A percentile compares a stretch with the other conserved stretches of the same genome.
These are phyloP conservation scores for Helarctos malayanus DNA, from an alignment of 2,797 vertebrate species.

Conservation along the genomic window DNA sequence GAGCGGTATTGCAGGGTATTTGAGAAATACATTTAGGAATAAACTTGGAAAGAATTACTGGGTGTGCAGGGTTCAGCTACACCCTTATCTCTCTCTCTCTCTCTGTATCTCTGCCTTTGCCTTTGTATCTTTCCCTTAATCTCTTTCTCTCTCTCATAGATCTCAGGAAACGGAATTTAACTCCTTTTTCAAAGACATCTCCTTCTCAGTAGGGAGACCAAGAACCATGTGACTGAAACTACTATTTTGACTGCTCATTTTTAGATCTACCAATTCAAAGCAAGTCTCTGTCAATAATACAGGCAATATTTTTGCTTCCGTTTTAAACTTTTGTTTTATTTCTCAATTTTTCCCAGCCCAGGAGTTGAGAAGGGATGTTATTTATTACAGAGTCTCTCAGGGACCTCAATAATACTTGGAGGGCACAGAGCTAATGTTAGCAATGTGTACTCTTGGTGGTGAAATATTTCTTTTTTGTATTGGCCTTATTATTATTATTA, in stretches of 20 bases:
- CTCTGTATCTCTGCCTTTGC: neutral
- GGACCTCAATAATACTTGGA: neutral
- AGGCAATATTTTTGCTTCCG: neutral
- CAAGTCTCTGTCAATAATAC: neutral
- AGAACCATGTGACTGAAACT: neutral
- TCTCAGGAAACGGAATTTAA: neutral
- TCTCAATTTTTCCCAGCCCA: neutral
- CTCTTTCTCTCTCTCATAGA: neutral
- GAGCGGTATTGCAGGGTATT: neutral
- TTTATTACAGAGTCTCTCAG: neutral
- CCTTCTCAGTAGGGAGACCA: neutral
- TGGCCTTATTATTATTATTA: neutral
- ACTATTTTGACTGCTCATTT: neutral
- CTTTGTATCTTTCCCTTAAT: neutral
- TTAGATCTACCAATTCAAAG: constrained; percentile 19
- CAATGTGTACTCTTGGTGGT: neutral
- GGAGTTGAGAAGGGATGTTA: neutral
- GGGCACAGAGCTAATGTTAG: neutral
- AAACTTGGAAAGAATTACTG: neutral
- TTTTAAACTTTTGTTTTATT: constrained; percentile 8
- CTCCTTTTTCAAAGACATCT: neutral
- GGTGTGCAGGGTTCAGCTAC: neutral
- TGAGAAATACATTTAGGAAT: neutral
- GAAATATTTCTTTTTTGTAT: neutral
- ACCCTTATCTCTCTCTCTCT: neutral